Evolutionary conservation across 1,140 invertebrate species (phyloP), one percentile per base, ranked within the genome.

Genomic region (Aphelinus atriplicis): DNA sequence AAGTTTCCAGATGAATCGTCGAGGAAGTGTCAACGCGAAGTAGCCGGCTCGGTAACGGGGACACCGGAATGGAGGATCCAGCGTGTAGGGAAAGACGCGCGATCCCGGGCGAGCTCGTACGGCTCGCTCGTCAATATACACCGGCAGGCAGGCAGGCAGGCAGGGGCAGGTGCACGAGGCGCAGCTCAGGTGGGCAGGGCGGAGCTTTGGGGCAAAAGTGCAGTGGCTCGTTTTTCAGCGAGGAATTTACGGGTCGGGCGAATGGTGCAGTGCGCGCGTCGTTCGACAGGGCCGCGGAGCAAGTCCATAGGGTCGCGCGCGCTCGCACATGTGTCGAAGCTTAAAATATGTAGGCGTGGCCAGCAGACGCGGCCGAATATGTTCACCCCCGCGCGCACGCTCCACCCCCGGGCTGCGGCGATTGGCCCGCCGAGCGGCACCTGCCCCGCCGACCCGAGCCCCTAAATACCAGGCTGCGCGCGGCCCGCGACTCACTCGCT

Each of bases 261-360:
- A 26, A 26, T 26, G 26, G 26, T 26, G 26, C 26, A 26, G 26
- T 26, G 26, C 26, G 26, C 26, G 26, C 26, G 26, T 26, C 26
- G 26, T 75, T 72, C 71, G 69, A 74, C 65, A 56, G 66, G 26
- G 66, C 65, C 50, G 66, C 68, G 65, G 72, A 68, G 10, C 65
- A 74, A 53, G 50, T 61, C 46, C 60, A 70, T 70, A 75, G 55
- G 67, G 73, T 69, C 78, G 82, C 81, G 79, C 78, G 81, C 45
- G 50, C 48, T 73, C 70, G 77, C 86, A 88, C 85, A 88, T 88
- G 87, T 88, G 87, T 88, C 87, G 86, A 88, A 87, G 81, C 86
- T 87, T 85, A 69, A 88, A 88, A 88, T 88, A 88, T 88, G 86
- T 88, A 88, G 87, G 87, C 87, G 87, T 87, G 87, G 87, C 85